A percentile compares a stretch with the other conserved stretches of the same genome.
These are phyloP conservation scores for Bhutanitis thaidina DNA, from an alignment of 2,888 invertebrate species.

Conservation along the genomic window DNA sequence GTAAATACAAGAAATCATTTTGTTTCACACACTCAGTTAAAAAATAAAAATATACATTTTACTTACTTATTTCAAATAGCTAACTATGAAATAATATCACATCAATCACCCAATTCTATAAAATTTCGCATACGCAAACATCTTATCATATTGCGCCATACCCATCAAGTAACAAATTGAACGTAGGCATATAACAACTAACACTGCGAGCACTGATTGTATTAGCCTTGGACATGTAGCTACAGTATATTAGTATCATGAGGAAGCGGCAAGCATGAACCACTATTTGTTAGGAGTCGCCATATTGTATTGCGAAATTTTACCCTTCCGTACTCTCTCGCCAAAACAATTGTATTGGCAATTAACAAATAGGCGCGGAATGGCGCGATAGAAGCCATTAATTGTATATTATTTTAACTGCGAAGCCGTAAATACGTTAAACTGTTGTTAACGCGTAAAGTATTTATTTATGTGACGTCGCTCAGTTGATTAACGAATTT, in stretches of 20 bases:
- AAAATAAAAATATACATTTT: too few relatives aligned
- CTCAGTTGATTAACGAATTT: background rate
- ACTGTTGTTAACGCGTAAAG: background rate
- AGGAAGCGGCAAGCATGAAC: constrained; percentile 5
- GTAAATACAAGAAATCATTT: too few relatives aligned
- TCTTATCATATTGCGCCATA: constrained; percentile 3
- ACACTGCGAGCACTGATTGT: constrained; percentile 10
- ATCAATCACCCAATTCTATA: background rate
- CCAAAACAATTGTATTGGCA: constrained; percentile 5
- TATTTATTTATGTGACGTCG: background rate
- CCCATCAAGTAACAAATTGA: constrained; percentile 11
- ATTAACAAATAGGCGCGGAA: constrained; percentile 1
- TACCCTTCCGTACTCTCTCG: constrained; percentile 13
- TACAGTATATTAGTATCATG: constrained; percentile 9
- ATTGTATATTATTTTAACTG: background rate
- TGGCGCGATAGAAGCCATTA: constrained; percentile 1
- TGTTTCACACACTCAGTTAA: too few relatives aligned
- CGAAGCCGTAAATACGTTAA: too few relatives aligned
- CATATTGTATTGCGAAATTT: constrained; percentile 8
- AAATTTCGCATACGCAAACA: background rate
- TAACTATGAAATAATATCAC: background rate
- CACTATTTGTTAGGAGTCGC: constrained; percentile 3
- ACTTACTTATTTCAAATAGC: too few relatives aligned
- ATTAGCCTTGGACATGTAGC: constrained; percentile 15
- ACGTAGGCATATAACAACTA: constrained; percentile 6